Percentiles rank a stretch among this genome's conserved stretches.
Evolutionary conservation across 2,888 invertebrate species (phyloP).

Genomic region (Orgyia antiqua): DNA sequence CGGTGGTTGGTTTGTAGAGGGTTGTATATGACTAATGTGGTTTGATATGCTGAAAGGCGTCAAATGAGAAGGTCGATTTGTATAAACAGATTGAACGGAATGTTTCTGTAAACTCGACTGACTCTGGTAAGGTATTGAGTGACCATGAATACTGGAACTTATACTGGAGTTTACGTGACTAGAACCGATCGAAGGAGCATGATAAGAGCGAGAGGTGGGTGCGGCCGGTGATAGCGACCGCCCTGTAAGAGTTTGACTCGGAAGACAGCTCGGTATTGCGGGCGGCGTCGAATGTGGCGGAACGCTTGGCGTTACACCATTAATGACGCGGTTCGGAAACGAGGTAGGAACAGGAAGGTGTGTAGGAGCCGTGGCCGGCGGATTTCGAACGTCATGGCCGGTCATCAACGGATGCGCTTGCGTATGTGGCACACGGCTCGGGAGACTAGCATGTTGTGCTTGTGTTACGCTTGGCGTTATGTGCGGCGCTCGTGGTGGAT

Average conservation of each 20-base stretch:
- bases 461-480: slow-evolving; percentile 25
- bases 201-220: slow-evolving; percentile 58
- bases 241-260: slow-evolving; percentile 56
- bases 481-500: slow-evolving; percentile 40
- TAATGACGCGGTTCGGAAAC: slow-evolving; percentile 52
- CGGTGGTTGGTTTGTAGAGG: slow-evolving; percentile 53
- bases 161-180: slow-evolving; percentile 72
- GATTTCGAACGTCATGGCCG: slow-evolving; percentile 53
- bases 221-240: slow-evolving; percentile 56
- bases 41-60: slow-evolving; percentile 61
- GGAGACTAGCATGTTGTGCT: slow-evolving; percentile 46
- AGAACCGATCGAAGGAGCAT: slow-evolving; percentile 67
- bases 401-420: slow-evolving; percentile 54
- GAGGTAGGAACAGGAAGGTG: slow-evolving; percentile 63
- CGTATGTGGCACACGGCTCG: slow-evolving; percentile 47
- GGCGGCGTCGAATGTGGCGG: slow-evolving; percentile 49
- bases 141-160: slow-evolving; percentile 66
- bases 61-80: slow-evolving; percentile 61
- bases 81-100: slow-evolving; percentile 64
- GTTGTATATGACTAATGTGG: slow-evolving; percentile 76
- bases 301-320: slow-evolving; percentile 45
- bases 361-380: slow-evolving; percentile 34
- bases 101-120: slow-evolving; percentile 71
- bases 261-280: slow-evolving; percentile 60
- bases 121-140: slow-evolving; percentile 64